Evolutionary conservation across 2,113 vertebrate species (phyloP).

Genomic region (Percina caprodes): DNA sequence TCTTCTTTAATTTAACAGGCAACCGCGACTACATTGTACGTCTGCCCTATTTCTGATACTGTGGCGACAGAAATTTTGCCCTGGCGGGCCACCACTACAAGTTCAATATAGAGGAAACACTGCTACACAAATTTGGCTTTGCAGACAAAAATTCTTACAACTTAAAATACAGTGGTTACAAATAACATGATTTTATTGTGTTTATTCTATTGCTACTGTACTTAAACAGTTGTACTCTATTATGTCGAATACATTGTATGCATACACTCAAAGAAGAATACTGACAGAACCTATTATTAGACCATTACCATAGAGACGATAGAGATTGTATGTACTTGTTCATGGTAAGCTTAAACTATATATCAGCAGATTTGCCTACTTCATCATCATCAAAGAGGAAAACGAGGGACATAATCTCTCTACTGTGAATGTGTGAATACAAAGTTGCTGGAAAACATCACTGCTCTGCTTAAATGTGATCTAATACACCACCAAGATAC

Average conservation of each 20-base stretch:
- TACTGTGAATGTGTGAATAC: not conserved
- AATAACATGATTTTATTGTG: not conserved
- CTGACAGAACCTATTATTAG: not conserved
- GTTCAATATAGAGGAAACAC: no score
- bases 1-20: no score
- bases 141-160: not conserved
- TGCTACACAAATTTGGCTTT: not conserved
- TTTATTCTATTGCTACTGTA: not conserved
- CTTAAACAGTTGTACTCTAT: not conserved
- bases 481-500: not conserved
- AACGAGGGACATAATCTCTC: not conserved
- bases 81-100: no score
- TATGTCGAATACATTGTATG: no score
- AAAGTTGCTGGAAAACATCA: constrained; percentile 1
- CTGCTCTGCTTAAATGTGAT: not conserved
- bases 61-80: no score
- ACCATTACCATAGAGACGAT: no score
- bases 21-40: no score
- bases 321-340: not conserved
- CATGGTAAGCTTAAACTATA: not conserved
- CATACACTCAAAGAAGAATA: not conserved
- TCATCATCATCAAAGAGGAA: not conserved
- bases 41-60: no score
- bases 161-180: not conserved
- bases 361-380: not conserved